Base-by-base conservation (phyloP, 1,140 invertebrate species). In the Ephestia elutella region DNA sequence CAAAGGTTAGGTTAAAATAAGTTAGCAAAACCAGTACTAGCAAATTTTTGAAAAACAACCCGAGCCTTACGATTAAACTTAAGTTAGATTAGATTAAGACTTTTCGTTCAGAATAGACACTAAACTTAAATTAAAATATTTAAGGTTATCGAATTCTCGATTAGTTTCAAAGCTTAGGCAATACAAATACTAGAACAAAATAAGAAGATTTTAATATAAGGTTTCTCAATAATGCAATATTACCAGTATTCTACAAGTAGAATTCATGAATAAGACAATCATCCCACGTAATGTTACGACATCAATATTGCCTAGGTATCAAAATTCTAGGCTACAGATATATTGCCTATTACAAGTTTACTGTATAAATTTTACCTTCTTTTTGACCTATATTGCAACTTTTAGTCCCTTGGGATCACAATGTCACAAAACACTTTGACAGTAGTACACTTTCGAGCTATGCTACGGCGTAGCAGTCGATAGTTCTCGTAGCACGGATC, bases 391-490 rank as follows among this genome's bases (percentile, higher is more conserved):
- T 5, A 13, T 60, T 38, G 8, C 49, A 13, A 55, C 8, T 57
- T 49, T 30, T 9, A 19, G 51, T 56, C 35, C 54, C 56, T 54
- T 56, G 48, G 59, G 59, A 64, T 57, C 59, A 64, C 65, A 53
- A 53, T 50, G 62, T 78, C 70, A 76, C 72, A 67, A 67, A 60
- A 70, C 71, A 75, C 73, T 70, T 59, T 61, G 54, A 57, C 38
- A 44, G 13, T 1, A 44, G 7, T 15, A 13, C 60, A 70, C 71
- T 72, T 71, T 70, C 55, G 49, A 49, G 69, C 59, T 58, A 62
- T 57, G 76, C 70, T 80, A 82, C 78, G 75, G 54, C 80, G 83
- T 86, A 86, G 80, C 78, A 66, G 76, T 73, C 68, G 62, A 63
- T 66, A 73, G 70, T 69, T 62, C 32, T 76, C 75, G 84, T 82